These are phyloP conservation scores for Poeciliopsis gracilis DNA, from an alignment of 2,797 vertebrate genomes.

Conservation along the genomic window DNA sequence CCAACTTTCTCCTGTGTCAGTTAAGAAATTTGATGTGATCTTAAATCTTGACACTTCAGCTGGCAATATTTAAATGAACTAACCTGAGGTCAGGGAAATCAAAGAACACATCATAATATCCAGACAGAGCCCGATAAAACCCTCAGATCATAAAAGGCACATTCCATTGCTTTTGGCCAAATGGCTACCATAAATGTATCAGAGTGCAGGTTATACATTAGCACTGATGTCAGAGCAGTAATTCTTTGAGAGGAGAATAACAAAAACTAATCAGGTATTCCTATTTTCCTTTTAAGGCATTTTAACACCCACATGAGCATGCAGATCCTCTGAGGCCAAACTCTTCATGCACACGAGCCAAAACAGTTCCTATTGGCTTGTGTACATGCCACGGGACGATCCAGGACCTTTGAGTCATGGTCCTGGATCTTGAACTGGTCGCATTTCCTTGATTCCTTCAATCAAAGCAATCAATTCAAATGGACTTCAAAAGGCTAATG, in stretches of 20 bases:
- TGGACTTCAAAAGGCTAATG: constrained; percentile 64
- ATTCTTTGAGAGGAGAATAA: constrained; percentile 50
- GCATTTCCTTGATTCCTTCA: constrained; percentile 55
- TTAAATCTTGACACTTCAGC: constrained; percentile 55
- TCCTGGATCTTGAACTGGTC: constrained; percentile 48
- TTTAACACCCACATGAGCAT: constrained; percentile 34
- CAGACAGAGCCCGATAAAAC: constrained; percentile 71
- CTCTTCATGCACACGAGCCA: constrained; percentile 16
- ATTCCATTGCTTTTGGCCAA: constrained; percentile 63
- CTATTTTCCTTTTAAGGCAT: constrained; percentile 34
- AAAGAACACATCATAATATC: constrained; percentile 68
- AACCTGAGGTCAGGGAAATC: constrained; percentile 67
- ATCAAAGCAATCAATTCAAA: constrained; percentile 65
- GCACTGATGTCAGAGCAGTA: constrained; percentile 56
- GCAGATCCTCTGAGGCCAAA: constrained; percentile 44
- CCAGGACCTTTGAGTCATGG: constrained; percentile 15
- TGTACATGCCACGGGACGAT: too few species aligned
- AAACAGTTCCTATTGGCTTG: constrained; percentile 8
- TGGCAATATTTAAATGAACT: constrained; percentile 56
- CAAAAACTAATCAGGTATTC: constrained; percentile 60
- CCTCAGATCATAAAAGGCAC: constrained; percentile 74
- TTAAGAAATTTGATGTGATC: constrained; percentile 56
- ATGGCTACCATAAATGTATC: constrained; percentile 68
- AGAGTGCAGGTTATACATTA: constrained; percentile 66
- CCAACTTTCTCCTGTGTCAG: constrained; percentile 45